Conservation (phyloP, 37 sponge, comb jelly and placozoan genomes). For the Chondrilla cf. caribensis region DNA sequence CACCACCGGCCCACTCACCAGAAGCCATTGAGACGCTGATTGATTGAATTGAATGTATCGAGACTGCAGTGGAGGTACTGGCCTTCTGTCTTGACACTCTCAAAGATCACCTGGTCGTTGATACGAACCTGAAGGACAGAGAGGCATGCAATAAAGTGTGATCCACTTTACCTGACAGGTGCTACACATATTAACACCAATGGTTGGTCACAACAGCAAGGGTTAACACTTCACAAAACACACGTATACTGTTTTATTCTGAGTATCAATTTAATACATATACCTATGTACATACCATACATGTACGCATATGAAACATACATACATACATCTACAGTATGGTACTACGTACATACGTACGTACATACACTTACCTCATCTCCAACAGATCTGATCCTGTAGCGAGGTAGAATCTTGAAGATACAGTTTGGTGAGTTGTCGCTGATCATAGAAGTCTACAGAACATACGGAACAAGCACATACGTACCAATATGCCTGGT, state of each 20-base stretch:
- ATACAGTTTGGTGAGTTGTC: slow-evolving; percentile 39
- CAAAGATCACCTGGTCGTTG: slow-evolving; percentile 67
- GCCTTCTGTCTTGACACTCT: slow-evolving; percentile 73
- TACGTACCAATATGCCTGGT: neutral
- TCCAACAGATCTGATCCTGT: slow-evolving; percentile 76
- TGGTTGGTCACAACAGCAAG: too few species aligned
- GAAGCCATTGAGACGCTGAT: neutral
- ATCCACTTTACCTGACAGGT: neutral
- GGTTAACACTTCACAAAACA: too few species aligned
- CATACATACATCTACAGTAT: too few species aligned
- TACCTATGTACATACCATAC: too few species aligned
- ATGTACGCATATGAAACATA: too few species aligned
- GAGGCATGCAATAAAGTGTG: neutral
- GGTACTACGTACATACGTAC: neutral
- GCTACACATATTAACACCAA: neutral
- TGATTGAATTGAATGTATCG: neutral
- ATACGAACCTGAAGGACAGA: slow-evolving; percentile 34
- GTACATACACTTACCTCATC: slow-evolving; percentile 49
- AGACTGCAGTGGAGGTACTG: slow-evolving; percentile 70
- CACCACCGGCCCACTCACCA: neutral
- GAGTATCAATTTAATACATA: too few species aligned
- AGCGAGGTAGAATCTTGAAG: slow-evolving; percentile 74
- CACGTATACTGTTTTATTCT: too few species aligned
- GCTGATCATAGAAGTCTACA: slow-evolving; percentile 29
- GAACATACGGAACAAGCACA: neutral